Base-by-base conservation (phyloP, 2,113 vertebrate genomes). In the Scopus umbretta region DNA sequence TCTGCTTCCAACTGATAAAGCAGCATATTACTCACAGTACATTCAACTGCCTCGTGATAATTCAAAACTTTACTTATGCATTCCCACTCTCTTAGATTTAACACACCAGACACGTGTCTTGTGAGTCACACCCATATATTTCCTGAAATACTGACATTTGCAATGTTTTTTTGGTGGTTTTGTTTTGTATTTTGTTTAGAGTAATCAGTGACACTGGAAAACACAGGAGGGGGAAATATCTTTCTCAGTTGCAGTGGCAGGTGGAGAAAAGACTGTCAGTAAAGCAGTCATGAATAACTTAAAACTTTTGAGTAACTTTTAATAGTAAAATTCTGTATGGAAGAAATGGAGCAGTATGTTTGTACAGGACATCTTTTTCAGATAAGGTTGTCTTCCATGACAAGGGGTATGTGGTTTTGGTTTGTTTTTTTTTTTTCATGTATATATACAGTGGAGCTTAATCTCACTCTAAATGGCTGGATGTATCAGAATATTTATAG, bases 1-100 rank as follows among this genome's bases (percentile, higher is more conserved):
- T 94, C 74, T 95, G 93, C 67, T 95, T 84, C 38, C 83, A 63
- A 7, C 80, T 92, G 72, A 94, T 96, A 95, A 94, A 92, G 58
- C 52, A 91, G n/a, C 25, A 27, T 86, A 45, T 88, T 76, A 70
- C 36, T 74, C 52, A 43, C 23, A 72, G 40, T 1, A 1, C n/a
- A 21, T 80, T 76, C 70, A 83, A 16, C 58, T 95, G 61, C 66
- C 42, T 92, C 11, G 18, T 65, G 49, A 38, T 88, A 67, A 94
- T 86, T 86, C 45, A 65, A 29, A 90, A 76, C 27, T 80, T 83
- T 80, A 52, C 23, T 91, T 72, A 32, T 12, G 32, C 56, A 75
- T 74, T 80, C 13, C 30, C 15, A 36, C 66, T 75, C 23, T 67
- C 61, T 91, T 49, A 81, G 50, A 75, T 78, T 75, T 82, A 81